These are phyloP conservation scores for Huso huso DNA, from an alignment of 2,797 vertebrate genomes.

Conservation along the genomic window DNA sequence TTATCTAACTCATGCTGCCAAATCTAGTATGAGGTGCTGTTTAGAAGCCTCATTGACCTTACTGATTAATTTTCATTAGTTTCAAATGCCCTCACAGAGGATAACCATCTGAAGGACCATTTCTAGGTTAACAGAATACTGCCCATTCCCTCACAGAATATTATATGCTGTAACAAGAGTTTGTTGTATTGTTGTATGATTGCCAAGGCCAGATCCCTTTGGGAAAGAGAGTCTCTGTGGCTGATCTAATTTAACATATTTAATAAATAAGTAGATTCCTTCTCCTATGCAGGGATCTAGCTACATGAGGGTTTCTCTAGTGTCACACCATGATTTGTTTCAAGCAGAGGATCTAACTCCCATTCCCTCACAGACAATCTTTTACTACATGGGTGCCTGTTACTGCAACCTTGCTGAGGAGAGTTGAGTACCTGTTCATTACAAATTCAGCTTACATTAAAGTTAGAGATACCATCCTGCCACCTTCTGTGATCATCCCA, in stretches of 20 bases:
- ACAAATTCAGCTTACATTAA: too few species aligned
- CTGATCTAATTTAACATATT: background rate
- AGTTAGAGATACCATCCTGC: too few species aligned
- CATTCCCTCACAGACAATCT: too few species aligned
- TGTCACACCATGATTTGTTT: too few species aligned
- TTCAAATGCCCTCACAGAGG: conserved; percentile 35
- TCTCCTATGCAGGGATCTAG: too few species aligned
- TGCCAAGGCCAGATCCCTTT: background rate
- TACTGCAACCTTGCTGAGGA: too few species aligned
- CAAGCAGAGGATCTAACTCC: too few species aligned
- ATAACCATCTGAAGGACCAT: conserved; percentile 38
- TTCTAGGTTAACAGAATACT: conserved; percentile 35
- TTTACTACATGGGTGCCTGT: too few species aligned
- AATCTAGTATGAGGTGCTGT: conserved; percentile 35
- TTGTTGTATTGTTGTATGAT: background rate
- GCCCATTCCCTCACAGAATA: too few species aligned
- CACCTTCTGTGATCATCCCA: too few species aligned
- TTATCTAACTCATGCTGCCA: conserved; percentile 21
- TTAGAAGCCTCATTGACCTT: conserved; percentile 32
- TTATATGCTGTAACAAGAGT: background rate
- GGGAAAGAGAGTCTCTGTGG: background rate
- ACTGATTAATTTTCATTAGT: conserved; percentile 37
- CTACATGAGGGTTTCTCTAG: too few species aligned
- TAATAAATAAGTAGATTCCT: background rate
- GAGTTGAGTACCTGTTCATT: too few species aligned